Evolutionary conservation across 2,113 vertebrate species (phyloP), one percentile per base, ranked within the genome.

Genomic region (Corythornis vintsioides): DNA sequence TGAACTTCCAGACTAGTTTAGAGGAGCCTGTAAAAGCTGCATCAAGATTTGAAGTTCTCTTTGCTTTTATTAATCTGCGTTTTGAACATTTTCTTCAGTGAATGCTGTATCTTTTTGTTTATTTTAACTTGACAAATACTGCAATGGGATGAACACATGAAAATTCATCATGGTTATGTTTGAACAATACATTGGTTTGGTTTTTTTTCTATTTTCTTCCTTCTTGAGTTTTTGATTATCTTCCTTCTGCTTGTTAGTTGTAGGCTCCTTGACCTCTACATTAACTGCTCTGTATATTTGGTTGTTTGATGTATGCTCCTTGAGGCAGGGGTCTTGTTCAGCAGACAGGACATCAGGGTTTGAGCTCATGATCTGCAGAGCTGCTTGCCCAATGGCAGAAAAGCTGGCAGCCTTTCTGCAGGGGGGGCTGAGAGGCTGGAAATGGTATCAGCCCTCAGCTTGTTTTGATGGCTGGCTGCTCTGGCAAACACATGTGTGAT

Each of bases 261-360:
- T 40, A 77, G 45, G 42, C 56, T 61, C 88, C 61, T 86, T 89
- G 48, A 86, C 72, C 65, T 94, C 43, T 81, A 29, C 38, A 47
- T 88, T 88, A 93, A 88, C 69, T 83, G 47, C 45, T 75, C 69
- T 29, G 16, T 89, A 25, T 78, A 72, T 92, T 88, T 91, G 53
- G 69, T 33, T 87, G 67, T 48, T 93, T 28, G 75, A 61, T 74
- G 66, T 67, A n/a, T 10, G 31, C 40, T 96, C 33, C 87, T 93
- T 61, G 75, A 91, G 75, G 92, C 69, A 81, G 48, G 56, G 81
- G 74, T 83, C 45, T 81, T 74, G 69, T 61, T 82, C n/a, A 85
- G 64, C 84, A 94, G 77, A 40, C 64, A 73, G 47, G 73, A 70
- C 38, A 74, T 63, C 33, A 33, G 86, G 20, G 69, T 82, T 67